A percentile compares a stretch with the other conserved stretches of the same genome.
Conservation (phyloP, 2,113 vertebrate species). For the Ia io region DNA sequence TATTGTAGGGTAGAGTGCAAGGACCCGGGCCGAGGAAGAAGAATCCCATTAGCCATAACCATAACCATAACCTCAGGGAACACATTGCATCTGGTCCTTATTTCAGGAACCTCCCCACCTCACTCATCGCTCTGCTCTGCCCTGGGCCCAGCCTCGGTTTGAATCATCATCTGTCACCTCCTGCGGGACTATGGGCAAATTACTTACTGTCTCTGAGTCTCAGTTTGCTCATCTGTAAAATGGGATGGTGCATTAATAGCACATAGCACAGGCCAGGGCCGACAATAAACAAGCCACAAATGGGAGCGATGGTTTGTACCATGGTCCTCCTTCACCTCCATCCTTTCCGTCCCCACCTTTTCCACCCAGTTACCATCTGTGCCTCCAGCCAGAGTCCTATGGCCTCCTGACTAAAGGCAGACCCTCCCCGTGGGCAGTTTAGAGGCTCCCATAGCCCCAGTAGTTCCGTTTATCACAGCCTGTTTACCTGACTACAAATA, state of each 20-base stretch:
- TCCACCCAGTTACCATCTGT: background rate
- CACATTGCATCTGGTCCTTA: background rate
- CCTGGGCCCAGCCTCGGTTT: background rate
- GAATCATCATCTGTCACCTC: background rate
- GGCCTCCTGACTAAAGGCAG: background rate
- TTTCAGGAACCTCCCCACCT: background rate
- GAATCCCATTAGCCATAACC: background rate
- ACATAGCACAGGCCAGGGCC: background rate
- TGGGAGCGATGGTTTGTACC: rapidly evolving
- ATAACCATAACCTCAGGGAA: background rate
- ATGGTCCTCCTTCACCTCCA: background rate
- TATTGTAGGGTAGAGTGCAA: background rate
- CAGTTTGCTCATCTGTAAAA: background rate
- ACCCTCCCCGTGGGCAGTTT: background rate
- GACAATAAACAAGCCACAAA: background rate
- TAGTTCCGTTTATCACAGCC: background rate
- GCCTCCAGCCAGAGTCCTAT: background rate
- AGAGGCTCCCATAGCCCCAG: background rate
- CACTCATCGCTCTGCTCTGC: background rate
- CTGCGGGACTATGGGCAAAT: background rate
- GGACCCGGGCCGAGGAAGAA: background rate
- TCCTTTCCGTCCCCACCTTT: background rate
- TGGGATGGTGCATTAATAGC: background rate
- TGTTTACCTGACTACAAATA: background rate
- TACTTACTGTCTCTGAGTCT: background rate